A percentile compares a stretch with the other conserved stretches of the same genome.
Evolutionary conservation across 2,113 vertebrate species (phyloP).

Genomic region (Petromus typicus): DNA sequence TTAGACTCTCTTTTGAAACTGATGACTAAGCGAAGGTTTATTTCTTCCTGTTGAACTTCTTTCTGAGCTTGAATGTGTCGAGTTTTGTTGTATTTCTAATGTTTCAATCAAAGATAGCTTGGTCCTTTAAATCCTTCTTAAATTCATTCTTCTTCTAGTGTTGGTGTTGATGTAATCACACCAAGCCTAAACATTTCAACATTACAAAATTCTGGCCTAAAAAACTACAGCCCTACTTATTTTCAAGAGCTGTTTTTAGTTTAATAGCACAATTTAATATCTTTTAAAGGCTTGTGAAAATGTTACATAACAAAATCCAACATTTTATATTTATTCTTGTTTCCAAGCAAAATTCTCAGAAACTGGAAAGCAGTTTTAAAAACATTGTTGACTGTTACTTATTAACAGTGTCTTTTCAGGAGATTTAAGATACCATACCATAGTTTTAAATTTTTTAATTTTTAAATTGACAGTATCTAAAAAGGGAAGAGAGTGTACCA

Average conservation of each 20-base stretch:
- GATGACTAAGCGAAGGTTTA: conserved; percentile 62
- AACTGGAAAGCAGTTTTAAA: conserved; percentile 7
- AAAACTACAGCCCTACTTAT: conserved; percentile 38
- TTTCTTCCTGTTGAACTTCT: conserved; percentile 63
- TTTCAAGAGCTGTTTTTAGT: conserved; percentile 40
- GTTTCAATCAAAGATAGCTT: conserved; percentile 58
- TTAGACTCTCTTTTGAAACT: conserved; percentile 61
- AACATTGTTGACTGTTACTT: conserved; percentile 54
- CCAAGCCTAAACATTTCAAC: conserved; percentile 49
- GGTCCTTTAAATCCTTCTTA: neutral
- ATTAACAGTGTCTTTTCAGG: neutral
- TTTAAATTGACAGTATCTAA: neutral
- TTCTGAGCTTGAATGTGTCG: conserved; percentile 37
- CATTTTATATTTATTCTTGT: conserved; percentile 37
- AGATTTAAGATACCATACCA: neutral
- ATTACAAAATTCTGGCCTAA: conserved; percentile 57
- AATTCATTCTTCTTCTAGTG: neutral
- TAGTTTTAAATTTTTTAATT: neutral
- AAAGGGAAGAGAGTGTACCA: no score
- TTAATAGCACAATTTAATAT: conserved; percentile 71
- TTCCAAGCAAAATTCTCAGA: conserved; percentile 39
- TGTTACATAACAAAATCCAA: conserved; percentile 42
- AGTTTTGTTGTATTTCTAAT: conserved; percentile 16
- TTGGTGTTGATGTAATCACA: conserved; percentile 65
- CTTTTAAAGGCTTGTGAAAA: conserved; percentile 70